A percentile compares a stretch with the other conserved stretches of the same genome.
Conservation (phyloP, 30 jellyfish, hydroid and myxozoan genomes). For the Clytia hemisphaerica region DNA sequence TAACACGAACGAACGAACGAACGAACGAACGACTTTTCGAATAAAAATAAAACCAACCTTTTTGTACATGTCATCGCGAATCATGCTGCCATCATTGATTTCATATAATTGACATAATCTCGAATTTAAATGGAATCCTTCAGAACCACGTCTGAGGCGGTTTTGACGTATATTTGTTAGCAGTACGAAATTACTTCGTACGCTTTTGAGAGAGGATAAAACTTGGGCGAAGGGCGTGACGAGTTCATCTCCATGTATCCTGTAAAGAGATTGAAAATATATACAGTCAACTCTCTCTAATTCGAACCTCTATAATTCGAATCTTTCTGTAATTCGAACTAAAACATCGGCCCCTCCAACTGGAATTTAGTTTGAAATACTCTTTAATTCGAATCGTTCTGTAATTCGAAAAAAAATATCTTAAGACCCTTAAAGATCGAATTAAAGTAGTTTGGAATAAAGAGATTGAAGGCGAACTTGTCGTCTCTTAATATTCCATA, state of each 20-base stretch:
- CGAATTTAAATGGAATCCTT: conserved; percentile 89
- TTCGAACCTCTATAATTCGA: too few species aligned
- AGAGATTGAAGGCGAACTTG: too few species aligned
- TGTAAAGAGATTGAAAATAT: conserved; percentile 16
- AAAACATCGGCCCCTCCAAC: too few species aligned
- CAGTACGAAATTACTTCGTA: conserved; percentile 80
- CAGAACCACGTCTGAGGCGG: conserved; percentile 92
- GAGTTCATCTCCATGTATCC: conserved; percentile 81
- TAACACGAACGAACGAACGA: background rate
- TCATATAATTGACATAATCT: conserved; percentile 81
- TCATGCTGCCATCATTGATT: conserved; percentile 87
- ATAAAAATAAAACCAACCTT: background rate
- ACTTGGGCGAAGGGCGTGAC: conserved; percentile 98
- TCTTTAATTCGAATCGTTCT: too few species aligned
- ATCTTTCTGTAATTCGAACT: too few species aligned
- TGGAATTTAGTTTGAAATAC: too few species aligned
- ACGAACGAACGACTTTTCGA: background rate
- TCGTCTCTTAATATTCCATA: too few species aligned
- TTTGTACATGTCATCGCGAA: conserved; percentile 59
- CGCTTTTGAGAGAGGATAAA: conserved; percentile 81
- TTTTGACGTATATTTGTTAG: conserved; percentile 89
- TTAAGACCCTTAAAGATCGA: too few species aligned
- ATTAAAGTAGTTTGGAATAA: too few species aligned
- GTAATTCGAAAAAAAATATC: too few species aligned
- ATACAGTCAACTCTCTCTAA: too few species aligned